Base-by-base conservation (phyloP, 1,140 invertebrate genomes). In the Drosophila paulistorum region DNA sequence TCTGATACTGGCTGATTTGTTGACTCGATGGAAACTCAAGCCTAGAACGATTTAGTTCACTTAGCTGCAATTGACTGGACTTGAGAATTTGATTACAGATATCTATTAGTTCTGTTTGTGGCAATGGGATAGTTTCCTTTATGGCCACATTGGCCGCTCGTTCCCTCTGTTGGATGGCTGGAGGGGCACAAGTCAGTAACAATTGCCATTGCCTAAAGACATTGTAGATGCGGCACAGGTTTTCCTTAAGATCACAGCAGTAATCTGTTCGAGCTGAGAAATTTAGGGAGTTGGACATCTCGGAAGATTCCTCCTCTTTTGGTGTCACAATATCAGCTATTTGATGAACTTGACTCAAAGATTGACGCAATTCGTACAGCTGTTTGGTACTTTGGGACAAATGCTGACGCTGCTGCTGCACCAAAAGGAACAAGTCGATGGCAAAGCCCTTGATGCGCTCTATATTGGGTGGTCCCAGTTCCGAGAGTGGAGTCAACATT, bases 401-500 rank as follows among this genome's bases (percentile, higher is more conserved):
- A 0, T 78, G 77, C 62, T 77, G 83, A 2, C 94, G 93, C 71
- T 94, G 93, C 45, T 92, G 84, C 20, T 94, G 93, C 5, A 93
- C 93, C 63, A 96, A 81, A 0, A 96, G 74, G 78, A 96, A 93
- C 10, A 97, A 79, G 74, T 96, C 95, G 60, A 94, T 93, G 1
- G 95, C 93, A 90, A 96, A 98, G 48, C 98, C 98, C 92, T 95
- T 95, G 74, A 97, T 96, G 62, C 97, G 94, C 66, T 98, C 96
- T 57, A 97, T 95, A 74, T 97, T 96, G 42, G 95, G 95, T 0
- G 95, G 92, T 9, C 96, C 96, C 33, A 99, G 92, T 83, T 98
- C 97, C 75, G 95, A 94, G 37, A 96, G 94, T 0, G 96, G 96
- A 3, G 93, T 91, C 26, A 93, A 93, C 79, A 96, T 90, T 14